Base-by-base conservation (phyloP, 2,113 vertebrate species). In the Poeciliopsis occidentalis region DNA sequence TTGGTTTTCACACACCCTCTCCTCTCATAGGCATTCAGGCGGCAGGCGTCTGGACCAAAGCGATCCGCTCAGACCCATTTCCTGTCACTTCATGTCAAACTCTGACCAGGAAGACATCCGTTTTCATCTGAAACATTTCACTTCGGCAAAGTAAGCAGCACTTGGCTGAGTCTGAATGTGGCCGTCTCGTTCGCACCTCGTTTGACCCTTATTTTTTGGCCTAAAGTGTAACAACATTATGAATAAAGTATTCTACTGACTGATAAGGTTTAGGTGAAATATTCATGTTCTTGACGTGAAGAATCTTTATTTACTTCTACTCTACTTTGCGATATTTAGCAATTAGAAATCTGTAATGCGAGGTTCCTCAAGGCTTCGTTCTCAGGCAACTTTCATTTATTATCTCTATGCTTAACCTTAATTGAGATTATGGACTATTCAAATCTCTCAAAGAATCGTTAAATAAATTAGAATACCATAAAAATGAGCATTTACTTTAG, bases 21-120 rank as follows among this genome's bases (percentile, higher is more conserved):
- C 39, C 29, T 0, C 39, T 54, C 8, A 11, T 17, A 34, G 13
- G 15, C 61, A 13, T 17, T 30, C 60, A 63, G 67, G 41, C 44
- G 12, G 8, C 17, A 15, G 1, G 11, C 22, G 11, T 47, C 19
- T 64, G 71, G 39, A 29, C 29, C 39, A 32, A n/a, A 47, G 27
- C 60, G 24, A 64, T 32, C 30, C 4, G 13, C 22, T 8, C 31
- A 12, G 17, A 67, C 29, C 63, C 29, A 47, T 72, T 78, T 72
- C 62, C 34, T 3, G 22, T 44, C 47, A 71, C 44, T 60, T 78
- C 37, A 67, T 15, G 41, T 61, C 51, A 65, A 47, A 47, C 54
- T 61, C 65, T 29, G 29, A 64, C 64, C 51, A 37, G 32, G 57
- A 30, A n/a, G 12, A 69, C 47, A 67, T 67, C 27, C 6, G 8